Conservation (phyloP, 1,140 invertebrate species). For the Pissodes strobi region DNA sequence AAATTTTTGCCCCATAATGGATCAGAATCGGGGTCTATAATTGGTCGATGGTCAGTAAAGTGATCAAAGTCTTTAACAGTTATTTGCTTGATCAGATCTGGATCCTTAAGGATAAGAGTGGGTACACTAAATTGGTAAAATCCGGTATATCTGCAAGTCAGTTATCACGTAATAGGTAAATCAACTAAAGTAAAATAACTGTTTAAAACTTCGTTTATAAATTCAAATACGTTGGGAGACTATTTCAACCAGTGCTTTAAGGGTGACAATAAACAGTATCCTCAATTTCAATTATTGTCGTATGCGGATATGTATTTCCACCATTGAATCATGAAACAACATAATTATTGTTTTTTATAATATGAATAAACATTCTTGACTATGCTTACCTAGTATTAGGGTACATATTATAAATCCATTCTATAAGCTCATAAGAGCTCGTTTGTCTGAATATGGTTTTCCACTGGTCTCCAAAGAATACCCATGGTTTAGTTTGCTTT, state of each 20-base stretch:
- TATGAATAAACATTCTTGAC: no score
- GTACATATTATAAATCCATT: conserved; percentile 25
- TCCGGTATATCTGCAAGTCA: conserved; percentile 5
- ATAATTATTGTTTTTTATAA: no score
- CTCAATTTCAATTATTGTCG: no score
- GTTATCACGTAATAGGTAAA: no score
- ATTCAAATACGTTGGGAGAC: no score
- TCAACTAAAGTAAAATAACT: no score
- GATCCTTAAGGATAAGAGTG: background rate
- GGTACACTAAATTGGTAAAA: background rate
- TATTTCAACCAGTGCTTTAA: no score
- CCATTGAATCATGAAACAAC: no score
- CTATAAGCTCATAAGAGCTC: conserved; percentile 17
- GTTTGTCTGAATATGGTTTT: background rate
- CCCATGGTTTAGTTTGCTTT: conserved; percentile 50
- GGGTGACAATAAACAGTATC: no score
- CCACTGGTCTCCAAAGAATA: conserved; percentile 51
- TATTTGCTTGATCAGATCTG: background rate
- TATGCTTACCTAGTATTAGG: conserved; percentile 27
- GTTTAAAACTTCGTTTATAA: no score
- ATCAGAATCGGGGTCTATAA: background rate
- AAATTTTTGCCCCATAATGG: background rate
- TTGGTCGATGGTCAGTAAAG: background rate
- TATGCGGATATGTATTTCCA: no score
- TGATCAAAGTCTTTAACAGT: background rate